Percentiles rank a stretch among this genome's conserved stretches.
Evolutionary conservation across 2,113 vertebrate genomes (phyloP).

Genomic region (Vimba vimba): DNA sequence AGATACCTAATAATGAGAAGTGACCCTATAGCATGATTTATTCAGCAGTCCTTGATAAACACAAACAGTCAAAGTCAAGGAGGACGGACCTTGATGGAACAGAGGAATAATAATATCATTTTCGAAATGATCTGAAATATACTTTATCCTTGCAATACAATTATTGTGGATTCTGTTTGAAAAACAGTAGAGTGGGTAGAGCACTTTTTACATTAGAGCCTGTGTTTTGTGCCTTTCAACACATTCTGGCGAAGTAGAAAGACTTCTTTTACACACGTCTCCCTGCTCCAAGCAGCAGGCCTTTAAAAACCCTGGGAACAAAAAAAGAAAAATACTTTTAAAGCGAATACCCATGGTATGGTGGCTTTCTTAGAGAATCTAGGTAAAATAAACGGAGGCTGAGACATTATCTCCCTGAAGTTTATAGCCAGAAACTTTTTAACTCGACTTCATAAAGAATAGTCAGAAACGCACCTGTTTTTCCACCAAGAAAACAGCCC

Average conservation of each 20-base stretch:
- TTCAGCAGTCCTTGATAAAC: not conserved
- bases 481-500: not conserved
- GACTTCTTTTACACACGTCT: constrained; percentile 11
- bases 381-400: constrained; percentile 2
- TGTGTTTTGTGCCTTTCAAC: constrained; percentile 36
- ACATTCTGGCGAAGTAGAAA: constrained; percentile 28
- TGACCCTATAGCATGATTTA: not conserved
- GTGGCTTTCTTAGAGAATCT: constrained; percentile 15
- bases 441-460: constrained; percentile 6
- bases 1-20: not conserved
- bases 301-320: constrained; percentile 24
- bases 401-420: not conserved
- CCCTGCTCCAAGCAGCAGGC: constrained; percentile 18
- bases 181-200: not conserved
- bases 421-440: constrained; percentile 25
- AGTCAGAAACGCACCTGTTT: constrained; percentile 7
- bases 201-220: constrained; percentile 14
- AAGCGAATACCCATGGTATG: constrained; percentile 18
- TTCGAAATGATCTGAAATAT: not conserved
- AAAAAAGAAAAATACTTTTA: not conserved
- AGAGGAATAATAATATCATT: not conserved
- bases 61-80: not conserved
- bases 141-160: not conserved
- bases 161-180: constrained; percentile 21
- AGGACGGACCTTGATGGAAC: not conserved